A percentile compares a stretch with the other conserved stretches of the same genome.
These are phyloP conservation scores for human (Homo sapiens) DNA, from an alignment of 2,113 vertebrate species.

Conservation along the genomic window GRCh38 chr5:11016001-11016500, in stretches of 20 bases:
- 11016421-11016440: slow-evolving; percentile 44
- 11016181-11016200: background rate
- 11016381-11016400: slow-evolving; percentile 29
- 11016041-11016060: background rate
- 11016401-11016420: background rate
- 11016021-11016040: background rate
- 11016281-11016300: background rate
- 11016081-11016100: background rate
- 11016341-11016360: slow-evolving; percentile 10
- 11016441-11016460: background rate
- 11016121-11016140: background rate
- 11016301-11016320: background rate
- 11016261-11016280: background rate
- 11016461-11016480: background rate
- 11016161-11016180: background rate
- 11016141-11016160: background rate
- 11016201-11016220: background rate
- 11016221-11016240: background rate
- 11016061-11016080: background rate
- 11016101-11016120: background rate
- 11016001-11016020: background rate
- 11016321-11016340: slow-evolving; percentile 1
- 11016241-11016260: background rate
- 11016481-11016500: background rate
- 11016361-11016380: background rate